Base-by-base conservation (phyloP, 2,888 invertebrate genomes). In the Vesta saturnalis region DNA sequence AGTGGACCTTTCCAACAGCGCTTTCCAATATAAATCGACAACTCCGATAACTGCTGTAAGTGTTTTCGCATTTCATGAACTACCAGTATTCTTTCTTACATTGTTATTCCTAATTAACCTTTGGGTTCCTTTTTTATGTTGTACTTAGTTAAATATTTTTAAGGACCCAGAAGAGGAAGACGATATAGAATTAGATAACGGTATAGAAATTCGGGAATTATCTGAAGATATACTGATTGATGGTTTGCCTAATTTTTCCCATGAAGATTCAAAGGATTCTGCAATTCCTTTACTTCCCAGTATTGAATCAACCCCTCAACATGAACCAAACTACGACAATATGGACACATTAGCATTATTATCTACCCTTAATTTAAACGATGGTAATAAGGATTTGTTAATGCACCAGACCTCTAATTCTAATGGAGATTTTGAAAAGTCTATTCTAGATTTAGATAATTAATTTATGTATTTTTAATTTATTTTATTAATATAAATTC, bases 1-100 rank as follows among this genome's bases (percentile, higher is more conserved):
- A 86, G 95, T 98, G 14, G 98, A 98, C 83, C 87, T 99, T 5
- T 93, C 95, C 0, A 92, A 94, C 75, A 94, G 93, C 63, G 96
- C 96, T 18, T 97, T 98, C 83, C 95, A 95, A 76, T 97, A 95
- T 79, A 93, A 94, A 83, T 90, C 89, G 1, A 89, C 89, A 0
- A 85, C 86, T 1, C 84, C 83, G 39, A 77, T 84, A 19, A 78
- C 80, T n/a, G 81, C 81, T 64, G 84, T 83, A 77, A 74, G 69
- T 39, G 6, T 18, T 10, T 2, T 43, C 8, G 15, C 60, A 12
- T 19, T 43, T 46, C 18, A n/a, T 23, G 47, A 30, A 6, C 30
- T 30, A 10, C 30, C n/a, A n/a, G n/a, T n/a, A n/a, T n/a, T n/a
- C n/a, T n/a, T n/a, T n/a, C n/a, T n/a, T n/a, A n/a, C n/a, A n/a